A percentile compares a stretch with the other conserved stretches of the same genome.
These are phyloP conservation scores for Sialia sialis DNA, from an alignment of 2,113 vertebrate species.

Conservation along the genomic window DNA sequence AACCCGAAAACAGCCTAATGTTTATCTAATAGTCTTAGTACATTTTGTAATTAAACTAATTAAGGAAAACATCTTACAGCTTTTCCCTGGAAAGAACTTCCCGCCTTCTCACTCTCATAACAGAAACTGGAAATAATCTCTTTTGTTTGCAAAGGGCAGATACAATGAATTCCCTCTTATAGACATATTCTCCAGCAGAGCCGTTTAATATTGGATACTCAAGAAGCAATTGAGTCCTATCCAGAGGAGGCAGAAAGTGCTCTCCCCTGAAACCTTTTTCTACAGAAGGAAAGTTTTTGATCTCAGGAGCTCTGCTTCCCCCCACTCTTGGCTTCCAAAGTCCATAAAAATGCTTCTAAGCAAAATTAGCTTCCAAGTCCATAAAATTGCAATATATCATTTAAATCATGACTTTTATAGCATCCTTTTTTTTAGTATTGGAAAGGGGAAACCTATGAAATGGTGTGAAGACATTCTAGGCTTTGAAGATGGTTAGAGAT, in stretches of 20 bases:
- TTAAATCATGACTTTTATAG: slow-evolving; percentile 73
- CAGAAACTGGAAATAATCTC: slow-evolving; percentile 51
- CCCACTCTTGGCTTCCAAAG: slow-evolving; percentile 59
- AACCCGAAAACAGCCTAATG: slow-evolving; percentile 56
- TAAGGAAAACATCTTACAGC: slow-evolving; percentile 59
- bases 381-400: slow-evolving; percentile 75
- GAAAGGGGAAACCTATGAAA: slow-evolving; percentile 68
- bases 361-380: slow-evolving; percentile 74
- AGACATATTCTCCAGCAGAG: slow-evolving; percentile 18
- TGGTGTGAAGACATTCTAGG: slow-evolving; percentile 69
- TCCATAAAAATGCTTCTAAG: slow-evolving; percentile 77
- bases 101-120: not conserved
- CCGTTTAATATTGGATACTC: slow-evolving; percentile 16
- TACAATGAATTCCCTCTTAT: slow-evolving; percentile 26
- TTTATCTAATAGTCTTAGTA: slow-evolving; percentile 65
- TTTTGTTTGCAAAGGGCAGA: slow-evolving; percentile 33
- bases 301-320: slow-evolving; percentile 60
- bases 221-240: slow-evolving; percentile 16
- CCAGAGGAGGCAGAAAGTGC: not conserved
- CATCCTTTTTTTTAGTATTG: slow-evolving; percentile 60
- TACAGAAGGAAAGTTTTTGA: slow-evolving; percentile 65
- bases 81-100: slow-evolving; percentile 22
- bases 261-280: slow-evolving; percentile 7
- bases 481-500: slow-evolving; percentile 70
- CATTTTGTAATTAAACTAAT: slow-evolving; percentile 71